A percentile compares a stretch with the other conserved stretches of the same genome.
Evolutionary conservation across 2,888 invertebrate genomes (phyloP).

Genomic region (Ophion slaviceki): DNA sequence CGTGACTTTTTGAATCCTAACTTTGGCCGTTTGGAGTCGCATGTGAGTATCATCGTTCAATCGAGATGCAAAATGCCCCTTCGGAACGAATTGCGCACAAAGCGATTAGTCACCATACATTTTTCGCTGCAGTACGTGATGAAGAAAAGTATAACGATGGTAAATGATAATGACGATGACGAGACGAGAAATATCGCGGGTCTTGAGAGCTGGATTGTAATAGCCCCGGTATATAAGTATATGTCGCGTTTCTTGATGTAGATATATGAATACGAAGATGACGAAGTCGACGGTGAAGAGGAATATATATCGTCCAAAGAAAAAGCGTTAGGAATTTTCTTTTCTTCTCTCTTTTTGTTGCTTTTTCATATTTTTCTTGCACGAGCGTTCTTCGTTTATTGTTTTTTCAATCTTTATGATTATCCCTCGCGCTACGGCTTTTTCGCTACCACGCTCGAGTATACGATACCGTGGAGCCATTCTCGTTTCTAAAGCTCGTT

Average conservation of each 20-base stretch:
- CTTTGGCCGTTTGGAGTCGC: background rate
- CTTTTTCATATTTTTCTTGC: constrained; percentile 2
- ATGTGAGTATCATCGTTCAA: background rate
- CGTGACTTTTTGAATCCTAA: no score
- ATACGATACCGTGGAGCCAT: constrained; percentile 28
- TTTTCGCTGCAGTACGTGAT: constrained; percentile 41
- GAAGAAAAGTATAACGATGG: constrained; percentile 63
- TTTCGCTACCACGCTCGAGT: constrained; percentile 38
- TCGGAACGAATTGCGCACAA: background rate
- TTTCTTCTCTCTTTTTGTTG: constrained; percentile 12
- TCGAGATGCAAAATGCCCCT: background rate
- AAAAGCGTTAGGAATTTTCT: constrained; percentile 48
- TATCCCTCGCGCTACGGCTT: constrained; percentile 32
- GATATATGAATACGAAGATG: constrained; percentile 59
- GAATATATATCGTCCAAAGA: constrained; percentile 56
- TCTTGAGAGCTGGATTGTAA: constrained; percentile 46
- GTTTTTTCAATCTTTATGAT: constrained; percentile 41
- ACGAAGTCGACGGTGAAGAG: constrained; percentile 62
- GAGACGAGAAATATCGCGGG: constrained; percentile 51
- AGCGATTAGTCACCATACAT: constrained; percentile 32
- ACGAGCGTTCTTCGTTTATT: background rate
- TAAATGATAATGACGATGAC: constrained; percentile 67
- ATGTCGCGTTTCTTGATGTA: constrained; percentile 12
- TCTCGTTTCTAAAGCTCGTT: constrained; percentile 72
- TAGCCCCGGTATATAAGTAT: constrained; percentile 34